Evolutionary conservation across 30 jellyfish, hydroid and myxozoan genomes (phyloP).

Genomic region (Clytia hemisphaerica): DNA sequence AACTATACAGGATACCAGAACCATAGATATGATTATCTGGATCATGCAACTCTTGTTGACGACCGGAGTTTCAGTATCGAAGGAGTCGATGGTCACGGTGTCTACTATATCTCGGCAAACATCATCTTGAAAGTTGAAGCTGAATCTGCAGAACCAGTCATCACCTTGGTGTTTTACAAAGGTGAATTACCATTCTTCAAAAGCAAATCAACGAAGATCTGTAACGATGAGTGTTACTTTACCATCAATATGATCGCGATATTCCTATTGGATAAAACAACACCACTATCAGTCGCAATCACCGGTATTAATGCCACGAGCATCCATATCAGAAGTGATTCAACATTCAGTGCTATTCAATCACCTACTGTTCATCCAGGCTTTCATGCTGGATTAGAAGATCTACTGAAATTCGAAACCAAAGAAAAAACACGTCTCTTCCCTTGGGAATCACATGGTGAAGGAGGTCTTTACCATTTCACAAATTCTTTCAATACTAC

Average conservation of each 20-base stretch:
- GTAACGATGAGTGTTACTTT: not conserved
- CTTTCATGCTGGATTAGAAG: not conserved
- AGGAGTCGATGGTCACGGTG: not conserved
- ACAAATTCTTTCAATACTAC: slow-evolving; percentile 31
- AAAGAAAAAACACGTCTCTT: not conserved
- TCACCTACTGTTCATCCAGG: slow-evolving; percentile 15
- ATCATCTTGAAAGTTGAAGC: not conserved
- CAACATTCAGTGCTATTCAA: not conserved
- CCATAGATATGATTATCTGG: not conserved
- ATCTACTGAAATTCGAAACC: not conserved
- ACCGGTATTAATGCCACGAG: not conserved
- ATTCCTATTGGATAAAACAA: not conserved
- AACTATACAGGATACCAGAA: not conserved
- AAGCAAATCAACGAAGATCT: too few species aligned
- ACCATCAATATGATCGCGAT: slow-evolving; percentile 4
- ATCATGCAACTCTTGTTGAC: slow-evolving; percentile 11
- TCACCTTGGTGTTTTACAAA: not conserved
- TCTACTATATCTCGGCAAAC: slow-evolving; percentile 12
- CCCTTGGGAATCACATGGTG: slow-evolving; percentile 38
- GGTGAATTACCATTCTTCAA: too few species aligned
- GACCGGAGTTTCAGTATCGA: slow-evolving; percentile 1
- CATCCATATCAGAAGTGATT: not conserved
- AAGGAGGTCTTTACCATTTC: slow-evolving; percentile 72
- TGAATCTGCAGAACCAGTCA: not conserved
- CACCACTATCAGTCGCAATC: slow-evolving; percentile 20